Evolutionary conservation across 2,888 invertebrate genomes (phyloP).

Genomic region (Lepidochrysops patricia): DNA sequence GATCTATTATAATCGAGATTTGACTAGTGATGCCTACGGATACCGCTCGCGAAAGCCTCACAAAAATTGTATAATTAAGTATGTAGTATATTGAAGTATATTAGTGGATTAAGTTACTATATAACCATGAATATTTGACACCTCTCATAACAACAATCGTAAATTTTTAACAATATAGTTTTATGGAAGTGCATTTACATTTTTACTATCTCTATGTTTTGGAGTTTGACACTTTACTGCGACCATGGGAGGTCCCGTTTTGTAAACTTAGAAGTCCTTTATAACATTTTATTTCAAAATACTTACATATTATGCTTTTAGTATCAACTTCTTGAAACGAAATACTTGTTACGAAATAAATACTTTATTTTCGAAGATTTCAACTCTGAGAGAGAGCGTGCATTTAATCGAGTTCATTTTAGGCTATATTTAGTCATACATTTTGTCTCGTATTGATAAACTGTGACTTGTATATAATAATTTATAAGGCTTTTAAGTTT

Average conservation of each 20-base stretch:
- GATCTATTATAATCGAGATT: conserved; percentile 1
- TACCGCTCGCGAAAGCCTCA: background rate
- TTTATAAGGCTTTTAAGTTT: background rate
- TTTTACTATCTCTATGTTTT: background rate
- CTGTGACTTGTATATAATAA: background rate
- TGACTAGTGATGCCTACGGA: background rate
- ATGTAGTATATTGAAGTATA: background rate
- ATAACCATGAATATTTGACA: background rate
- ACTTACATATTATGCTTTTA: too few relatives aligned
- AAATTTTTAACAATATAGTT: background rate
- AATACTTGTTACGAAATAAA: background rate
- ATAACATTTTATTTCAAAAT: background rate
- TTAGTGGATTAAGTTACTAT: background rate
- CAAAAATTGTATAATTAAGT: background rate
- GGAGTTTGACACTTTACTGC: background rate
- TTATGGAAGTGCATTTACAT: background rate
- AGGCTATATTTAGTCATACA: too few relatives aligned
- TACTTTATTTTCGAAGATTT: too few relatives aligned
- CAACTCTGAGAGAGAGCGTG: too few relatives aligned
- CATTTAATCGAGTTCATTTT: too few relatives aligned
- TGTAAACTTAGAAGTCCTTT: background rate
- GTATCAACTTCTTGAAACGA: background rate
- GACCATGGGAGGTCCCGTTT: background rate
- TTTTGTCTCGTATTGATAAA: background rate
- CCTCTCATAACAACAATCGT: background rate